Percentiles rank a stretch among this genome's conserved stretches.
phyloP scores from a whole-genome alignment of 2,888 invertebrate genomes.

The Latrodectus elegans region DNA sequence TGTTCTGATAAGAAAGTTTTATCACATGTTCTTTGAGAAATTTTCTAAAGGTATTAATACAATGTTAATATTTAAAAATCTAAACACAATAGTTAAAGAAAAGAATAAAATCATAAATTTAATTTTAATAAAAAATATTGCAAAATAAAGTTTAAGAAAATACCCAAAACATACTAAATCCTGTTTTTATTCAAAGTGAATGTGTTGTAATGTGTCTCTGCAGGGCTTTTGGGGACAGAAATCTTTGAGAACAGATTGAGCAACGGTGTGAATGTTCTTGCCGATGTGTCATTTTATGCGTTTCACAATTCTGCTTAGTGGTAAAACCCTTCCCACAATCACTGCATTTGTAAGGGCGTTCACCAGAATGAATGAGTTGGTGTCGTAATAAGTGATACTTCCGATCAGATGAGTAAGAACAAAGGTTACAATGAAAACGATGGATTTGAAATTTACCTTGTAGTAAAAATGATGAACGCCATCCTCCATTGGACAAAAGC shows the following conservation, averaged over 20 bases:
- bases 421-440: constrained; percentile 45
- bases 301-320: constrained; percentile 62
- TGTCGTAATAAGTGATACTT: constrained; percentile 52
- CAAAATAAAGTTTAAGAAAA: background rate
- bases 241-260: constrained; percentile 39
- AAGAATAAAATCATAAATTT: no score
- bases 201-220: constrained; percentile 38
- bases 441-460: constrained; percentile 32
- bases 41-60: no score
- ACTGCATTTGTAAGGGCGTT: constrained; percentile 56
- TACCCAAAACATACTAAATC: background rate
- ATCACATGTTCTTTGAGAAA: no score
- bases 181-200: background rate
- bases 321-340: constrained; percentile 63
- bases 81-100: no score
- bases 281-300: constrained; percentile 47
- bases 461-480: constrained; percentile 39
- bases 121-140: background rate
- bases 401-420: constrained; percentile 54
- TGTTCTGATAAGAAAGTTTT: no score
- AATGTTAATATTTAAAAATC: no score
- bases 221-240: constrained; percentile 39
- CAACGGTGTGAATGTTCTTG: constrained; percentile 26
- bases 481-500: constrained; percentile 36
- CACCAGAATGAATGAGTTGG: constrained; percentile 60